Conservation (phyloP, 2,888 invertebrate species). For the Thumatha senex region DNA sequence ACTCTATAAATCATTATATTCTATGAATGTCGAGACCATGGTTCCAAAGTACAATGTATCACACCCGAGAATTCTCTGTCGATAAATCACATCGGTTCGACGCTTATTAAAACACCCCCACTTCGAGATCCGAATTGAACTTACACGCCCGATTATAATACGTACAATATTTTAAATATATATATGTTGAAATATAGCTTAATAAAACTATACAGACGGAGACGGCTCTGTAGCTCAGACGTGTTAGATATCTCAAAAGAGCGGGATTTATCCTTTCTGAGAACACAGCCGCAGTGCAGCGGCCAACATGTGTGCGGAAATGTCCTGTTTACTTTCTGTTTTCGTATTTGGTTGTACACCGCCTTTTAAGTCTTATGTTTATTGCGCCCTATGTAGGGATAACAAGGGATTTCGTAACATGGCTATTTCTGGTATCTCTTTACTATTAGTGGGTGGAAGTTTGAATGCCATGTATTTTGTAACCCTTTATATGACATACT, state of each 20-base stretch:
- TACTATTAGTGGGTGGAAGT: conserved; percentile 47
- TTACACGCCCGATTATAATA: conserved; percentile 34
- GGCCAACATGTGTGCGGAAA: conserved; percentile 68
- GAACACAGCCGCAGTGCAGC: conserved; percentile 40
- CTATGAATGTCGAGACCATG: conserved; percentile 52
- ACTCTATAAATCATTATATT: conserved; percentile 59
- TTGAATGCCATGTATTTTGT: conserved; percentile 46
- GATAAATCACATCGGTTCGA: conserved; percentile 63
- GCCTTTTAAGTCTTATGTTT: conserved; percentile 68
- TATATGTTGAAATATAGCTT: conserved; percentile 30
- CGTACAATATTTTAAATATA: conserved; percentile 29
- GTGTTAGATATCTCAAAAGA: conserved; percentile 49
- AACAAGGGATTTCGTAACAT: conserved; percentile 67
- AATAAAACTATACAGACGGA: conserved; percentile 33
- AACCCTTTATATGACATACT: conserved; percentile 44
- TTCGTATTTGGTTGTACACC: conserved; percentile 67
- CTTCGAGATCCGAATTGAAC: conserved; percentile 26
- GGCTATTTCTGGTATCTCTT: conserved; percentile 60
- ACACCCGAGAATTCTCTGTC: conserved; percentile 50
- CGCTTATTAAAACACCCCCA: conserved; percentile 60
- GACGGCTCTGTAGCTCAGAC: conserved; percentile 37
- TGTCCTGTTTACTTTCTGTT: conserved; percentile 66
- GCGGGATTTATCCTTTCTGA: conserved; percentile 48
- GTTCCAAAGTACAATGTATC: conserved; percentile 60
- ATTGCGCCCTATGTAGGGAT: conserved; percentile 56